Evolutionary conservation across 2,888 invertebrate species (phyloP).

Genomic region (Cephus runcator): DNA sequence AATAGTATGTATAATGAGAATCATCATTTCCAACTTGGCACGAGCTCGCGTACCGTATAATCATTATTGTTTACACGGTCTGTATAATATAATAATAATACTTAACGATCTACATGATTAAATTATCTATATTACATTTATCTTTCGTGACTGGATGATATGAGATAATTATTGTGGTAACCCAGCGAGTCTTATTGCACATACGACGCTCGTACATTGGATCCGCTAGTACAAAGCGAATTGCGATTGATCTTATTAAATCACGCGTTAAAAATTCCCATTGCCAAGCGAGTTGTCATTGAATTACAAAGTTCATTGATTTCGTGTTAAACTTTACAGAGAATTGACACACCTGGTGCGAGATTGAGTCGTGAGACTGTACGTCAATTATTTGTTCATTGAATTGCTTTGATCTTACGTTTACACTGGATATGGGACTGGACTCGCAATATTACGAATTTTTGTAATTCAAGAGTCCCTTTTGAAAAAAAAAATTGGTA

Average conservation of each 20-base stretch:
- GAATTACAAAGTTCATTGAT: background rate
- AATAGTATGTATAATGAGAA: background rate
- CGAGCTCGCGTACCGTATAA: background rate
- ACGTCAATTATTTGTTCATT: background rate
- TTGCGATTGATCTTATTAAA: conserved; percentile 26
- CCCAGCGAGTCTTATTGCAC: conserved; percentile 59
- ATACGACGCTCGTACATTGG: conserved; percentile 36
- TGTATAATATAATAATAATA: background rate
- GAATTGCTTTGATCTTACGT: background rate
- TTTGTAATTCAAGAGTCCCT: background rate
- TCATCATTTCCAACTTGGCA: background rate
- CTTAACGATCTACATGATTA: background rate
- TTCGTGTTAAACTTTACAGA: background rate
- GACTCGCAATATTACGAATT: background rate
- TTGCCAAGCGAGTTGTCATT: background rate
- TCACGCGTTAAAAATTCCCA: conserved; percentile 18
- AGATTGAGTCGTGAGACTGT: background rate
- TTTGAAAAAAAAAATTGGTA: background rate
- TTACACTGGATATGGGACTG: background rate
- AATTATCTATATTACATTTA: conserved; percentile 31
- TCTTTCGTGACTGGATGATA: conserved; percentile 51
- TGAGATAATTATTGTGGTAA: conserved; percentile 55
- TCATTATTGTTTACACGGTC: background rate
- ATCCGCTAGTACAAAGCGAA: conserved; percentile 17
- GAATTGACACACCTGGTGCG: background rate